These are phyloP conservation scores for Cotesia typhae DNA, from an alignment of 1,140 invertebrate species.

Conservation along the genomic window DNA sequence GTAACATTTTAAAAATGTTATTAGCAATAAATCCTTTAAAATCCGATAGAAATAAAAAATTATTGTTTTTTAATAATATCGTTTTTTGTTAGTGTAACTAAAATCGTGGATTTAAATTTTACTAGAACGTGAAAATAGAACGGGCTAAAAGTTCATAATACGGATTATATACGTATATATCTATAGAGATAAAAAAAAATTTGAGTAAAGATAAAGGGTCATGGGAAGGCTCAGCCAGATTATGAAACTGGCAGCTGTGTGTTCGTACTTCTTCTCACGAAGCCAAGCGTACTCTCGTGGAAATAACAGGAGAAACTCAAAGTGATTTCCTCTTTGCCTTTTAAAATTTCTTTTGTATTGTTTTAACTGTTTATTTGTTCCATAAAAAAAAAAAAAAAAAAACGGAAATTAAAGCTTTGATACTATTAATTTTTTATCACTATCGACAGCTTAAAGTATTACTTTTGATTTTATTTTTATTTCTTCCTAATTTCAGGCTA, in stretches of 20 bases:
- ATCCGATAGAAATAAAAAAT: not conserved
- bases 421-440: too few relatives aligned
- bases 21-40: not conserved
- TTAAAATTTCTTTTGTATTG: not conserved
- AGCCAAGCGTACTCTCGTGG: constrained; percentile 28
- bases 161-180: constrained; percentile 22
- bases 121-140: constrained; percentile 19
- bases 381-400: too few relatives aligned
- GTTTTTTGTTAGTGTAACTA: constrained; percentile 12
- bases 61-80: not conserved
- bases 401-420: too few relatives aligned
- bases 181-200: constrained; percentile 23
- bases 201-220: constrained; percentile 10
- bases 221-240: constrained; percentile 27
- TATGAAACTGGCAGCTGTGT: constrained; percentile 33
- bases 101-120: constrained; percentile 21
- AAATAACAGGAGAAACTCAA: constrained; percentile 28
- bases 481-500: too few relatives aligned
- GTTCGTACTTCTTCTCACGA: constrained; percentile 32
- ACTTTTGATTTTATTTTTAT: too few relatives aligned
- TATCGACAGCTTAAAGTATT: too few relatives aligned
- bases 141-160: constrained; percentile 9
- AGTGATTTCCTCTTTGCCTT: constrained; percentile 28
- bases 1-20: too few relatives aligned
- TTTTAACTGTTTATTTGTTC: constrained; percentile 14